phyloP scores from a whole-genome alignment of 2,113 vertebrate genomes.

The Himantopus leucocephalus region DNA sequence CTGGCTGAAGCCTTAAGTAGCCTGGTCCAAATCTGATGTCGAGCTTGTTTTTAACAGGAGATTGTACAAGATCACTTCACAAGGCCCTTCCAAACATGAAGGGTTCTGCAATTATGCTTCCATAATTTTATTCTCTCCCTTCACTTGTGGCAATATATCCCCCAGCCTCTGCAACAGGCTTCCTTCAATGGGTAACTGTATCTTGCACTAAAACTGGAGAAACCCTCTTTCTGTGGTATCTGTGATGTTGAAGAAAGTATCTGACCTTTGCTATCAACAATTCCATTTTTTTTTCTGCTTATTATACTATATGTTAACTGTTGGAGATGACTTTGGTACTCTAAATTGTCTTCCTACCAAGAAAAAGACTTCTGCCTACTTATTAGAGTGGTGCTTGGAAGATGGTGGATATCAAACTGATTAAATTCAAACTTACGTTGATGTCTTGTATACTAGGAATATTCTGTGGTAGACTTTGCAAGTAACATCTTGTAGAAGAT shows the following conservation, averaged over 20 bases:
- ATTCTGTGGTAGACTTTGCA: background rate
- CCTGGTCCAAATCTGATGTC: background rate
- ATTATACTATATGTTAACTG: background rate
- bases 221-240: background rate
- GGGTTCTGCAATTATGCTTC: background rate
- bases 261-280: background rate
- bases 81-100: background rate
- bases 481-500: background rate
- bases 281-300: background rate
- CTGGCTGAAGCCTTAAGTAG: background rate
- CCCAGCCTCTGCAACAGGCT: background rate
- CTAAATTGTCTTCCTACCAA: background rate
- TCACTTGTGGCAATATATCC: background rate
- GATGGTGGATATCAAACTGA: background rate
- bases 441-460: background rate
- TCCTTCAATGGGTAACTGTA: background rate
- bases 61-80: background rate
- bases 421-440: background rate
- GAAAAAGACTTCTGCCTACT: background rate
- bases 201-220: background rate
- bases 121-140: background rate
- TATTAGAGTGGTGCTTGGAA: background rate
- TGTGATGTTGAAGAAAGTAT: background rate
- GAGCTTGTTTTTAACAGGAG: background rate
- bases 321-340: background rate